These are phyloP conservation scores for Apolygus lucorum DNA, from an alignment of 1,140 invertebrate species.

Conservation along the genomic window DNA sequence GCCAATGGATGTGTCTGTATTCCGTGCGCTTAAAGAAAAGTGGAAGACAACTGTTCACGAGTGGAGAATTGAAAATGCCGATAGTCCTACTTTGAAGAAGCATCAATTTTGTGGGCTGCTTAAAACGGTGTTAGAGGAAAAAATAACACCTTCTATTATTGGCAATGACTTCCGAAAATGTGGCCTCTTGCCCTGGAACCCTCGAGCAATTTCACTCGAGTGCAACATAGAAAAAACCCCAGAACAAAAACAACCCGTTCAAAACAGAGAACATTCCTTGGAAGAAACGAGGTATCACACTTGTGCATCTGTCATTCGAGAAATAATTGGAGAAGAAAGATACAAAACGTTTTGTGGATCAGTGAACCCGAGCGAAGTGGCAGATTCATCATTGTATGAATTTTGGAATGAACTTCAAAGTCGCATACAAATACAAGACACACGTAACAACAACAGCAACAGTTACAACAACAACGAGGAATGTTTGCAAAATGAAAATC, in stretches of 20 bases:
- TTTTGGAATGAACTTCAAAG: slow-evolving; percentile 16
- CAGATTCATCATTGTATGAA: slow-evolving; percentile 14
- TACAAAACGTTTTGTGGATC: not conserved
- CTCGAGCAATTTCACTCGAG: not conserved
- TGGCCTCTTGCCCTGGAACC: slow-evolving; percentile 13
- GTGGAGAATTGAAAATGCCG: slow-evolving; percentile 29
- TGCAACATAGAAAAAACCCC: not conserved
- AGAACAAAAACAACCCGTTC: not conserved
- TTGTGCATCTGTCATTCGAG: not conserved
- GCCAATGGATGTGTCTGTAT: slow-evolving; percentile 40
- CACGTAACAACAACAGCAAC: slow-evolving; percentile 8
- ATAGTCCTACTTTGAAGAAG: slow-evolving; percentile 32
- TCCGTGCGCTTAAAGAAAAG: slow-evolving; percentile 36
- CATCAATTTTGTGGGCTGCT: slow-evolving; percentile 23
- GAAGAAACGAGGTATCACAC: not conserved
- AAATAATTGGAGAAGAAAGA: slow-evolving; percentile 1
- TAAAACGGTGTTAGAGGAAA: slow-evolving; percentile 14
- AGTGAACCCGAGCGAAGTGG: slow-evolving; percentile 8
- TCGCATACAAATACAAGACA: slow-evolving; percentile 16
- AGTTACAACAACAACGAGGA: slow-evolving; percentile 14
- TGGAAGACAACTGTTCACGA: slow-evolving; percentile 37
- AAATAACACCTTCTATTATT: not conserved
- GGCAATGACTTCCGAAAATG: slow-evolving; percentile 23
- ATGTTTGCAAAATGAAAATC: slow-evolving; percentile 17
- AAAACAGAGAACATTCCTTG: not conserved